Evolutionary conservation across 2,888 invertebrate genomes (phyloP).

Genomic region (Eremobia ochroleuca): DNA sequence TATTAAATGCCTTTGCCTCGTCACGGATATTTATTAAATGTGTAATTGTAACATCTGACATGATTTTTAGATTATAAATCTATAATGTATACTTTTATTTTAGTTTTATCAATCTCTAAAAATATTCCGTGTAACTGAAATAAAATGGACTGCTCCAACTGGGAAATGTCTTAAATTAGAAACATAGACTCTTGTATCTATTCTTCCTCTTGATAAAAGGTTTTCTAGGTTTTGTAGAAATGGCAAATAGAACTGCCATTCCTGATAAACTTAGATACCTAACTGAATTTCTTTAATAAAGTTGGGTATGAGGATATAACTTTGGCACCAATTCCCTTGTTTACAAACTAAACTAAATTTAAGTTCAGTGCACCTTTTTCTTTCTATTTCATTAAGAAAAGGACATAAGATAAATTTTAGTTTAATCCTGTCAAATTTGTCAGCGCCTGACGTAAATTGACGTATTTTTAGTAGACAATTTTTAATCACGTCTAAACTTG

Average conservation of each 20-base stretch:
- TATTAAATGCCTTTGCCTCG: slow-evolving; percentile 61
- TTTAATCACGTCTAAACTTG: too few relatives aligned
- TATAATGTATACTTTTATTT: not conserved
- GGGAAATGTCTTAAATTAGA: slow-evolving; percentile 11
- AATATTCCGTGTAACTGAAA: not conserved
- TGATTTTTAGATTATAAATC: not conserved
- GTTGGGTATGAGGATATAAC: not conserved
- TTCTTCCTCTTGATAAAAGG: too few relatives aligned
- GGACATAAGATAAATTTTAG: too few relatives aligned
- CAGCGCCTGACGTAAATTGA: too few relatives aligned
- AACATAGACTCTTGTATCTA: too few relatives aligned
- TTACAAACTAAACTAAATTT: too few relatives aligned
- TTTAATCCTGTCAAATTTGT: too few relatives aligned
- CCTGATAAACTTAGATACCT: not conserved
- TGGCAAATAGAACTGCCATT: not conserved
- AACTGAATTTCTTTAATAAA: not conserved
- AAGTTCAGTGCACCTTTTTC: too few relatives aligned
- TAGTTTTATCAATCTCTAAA: not conserved
- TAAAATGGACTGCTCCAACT: not conserved
- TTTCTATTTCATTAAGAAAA: too few relatives aligned
- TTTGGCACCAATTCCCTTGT: too few relatives aligned
- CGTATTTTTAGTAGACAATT: too few relatives aligned
- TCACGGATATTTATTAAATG: slow-evolving; percentile 62
- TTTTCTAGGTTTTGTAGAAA: too few relatives aligned
- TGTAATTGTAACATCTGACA: slow-evolving; percentile 24